phyloP scores from a whole-genome alignment of 2,888 invertebrate species.

The Tricholauxania praeusta region DNA sequence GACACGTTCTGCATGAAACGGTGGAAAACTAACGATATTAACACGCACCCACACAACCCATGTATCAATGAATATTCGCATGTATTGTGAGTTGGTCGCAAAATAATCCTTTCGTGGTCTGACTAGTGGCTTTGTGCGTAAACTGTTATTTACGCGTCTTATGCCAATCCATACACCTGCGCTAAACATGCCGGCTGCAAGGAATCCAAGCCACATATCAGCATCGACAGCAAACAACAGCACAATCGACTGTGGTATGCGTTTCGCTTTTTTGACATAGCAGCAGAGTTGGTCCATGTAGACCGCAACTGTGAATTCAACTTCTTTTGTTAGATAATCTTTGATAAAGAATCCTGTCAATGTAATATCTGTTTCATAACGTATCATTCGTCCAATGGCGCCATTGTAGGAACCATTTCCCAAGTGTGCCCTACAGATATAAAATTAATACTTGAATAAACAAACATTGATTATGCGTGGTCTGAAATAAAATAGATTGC shows the following conservation, averaged over 20 bases:
- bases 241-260: slow-evolving; percentile 65
- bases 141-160: slow-evolving; percentile 51
- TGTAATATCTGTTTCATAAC: slow-evolving; percentile 62
- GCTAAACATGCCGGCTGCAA: slow-evolving; percentile 55
- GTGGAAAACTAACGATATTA: slow-evolving; percentile 61
- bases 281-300: slow-evolving; percentile 67
- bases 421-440: slow-evolving; percentile 54
- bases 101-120: neutral
- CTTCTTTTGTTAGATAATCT: slow-evolving; percentile 63
- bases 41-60: slow-evolving; percentile 65
- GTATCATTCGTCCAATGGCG: slow-evolving; percentile 62
- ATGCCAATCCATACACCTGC: slow-evolving; percentile 59
- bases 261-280: slow-evolving; percentile 65
- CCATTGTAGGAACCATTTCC: slow-evolving; percentile 65
- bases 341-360: slow-evolving; percentile 67
- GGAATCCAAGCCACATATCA: slow-evolving; percentile 64
- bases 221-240: slow-evolving; percentile 63
- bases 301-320: slow-evolving; percentile 64
- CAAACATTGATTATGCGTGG: neutral
- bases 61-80: slow-evolving; percentile 60
- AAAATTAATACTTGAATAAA: neutral
- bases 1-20: slow-evolving; percentile 63
- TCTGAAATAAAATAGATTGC: neutral
- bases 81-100: slow-evolving; percentile 35
- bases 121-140: slow-evolving; percentile 21